phyloP scores from a whole-genome alignment of 2,888 invertebrate species.

The Drosophila fungiperda region DNA sequence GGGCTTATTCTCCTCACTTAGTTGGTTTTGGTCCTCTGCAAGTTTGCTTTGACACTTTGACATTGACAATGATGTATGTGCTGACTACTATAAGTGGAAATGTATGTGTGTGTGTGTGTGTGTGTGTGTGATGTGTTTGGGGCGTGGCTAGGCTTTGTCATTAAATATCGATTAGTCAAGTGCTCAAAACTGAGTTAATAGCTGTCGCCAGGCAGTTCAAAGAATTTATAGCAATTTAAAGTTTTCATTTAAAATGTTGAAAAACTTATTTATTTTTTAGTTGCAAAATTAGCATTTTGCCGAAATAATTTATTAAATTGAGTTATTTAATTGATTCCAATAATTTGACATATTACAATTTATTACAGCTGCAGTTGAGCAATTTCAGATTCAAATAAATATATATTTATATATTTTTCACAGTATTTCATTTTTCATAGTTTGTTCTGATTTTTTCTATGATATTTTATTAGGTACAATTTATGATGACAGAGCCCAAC shows the following conservation, averaged over 20 bases:
- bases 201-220: slow-evolving; percentile 13
- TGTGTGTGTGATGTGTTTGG: slow-evolving; percentile 28
- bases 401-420: background rate
- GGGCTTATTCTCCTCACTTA: slow-evolving; percentile 65
- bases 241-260: background rate
- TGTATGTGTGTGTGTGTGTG: slow-evolving; percentile 21
- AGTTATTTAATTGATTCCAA: slow-evolving; percentile 15
- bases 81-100: slow-evolving; percentile 38
- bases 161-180: slow-evolving; percentile 76
- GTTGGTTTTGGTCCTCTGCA: slow-evolving; percentile 54
- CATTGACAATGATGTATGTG: slow-evolving; percentile 83
- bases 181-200: slow-evolving; percentile 52
- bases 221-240: slow-evolving; percentile 5
- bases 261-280: background rate
- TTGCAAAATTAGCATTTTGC: background rate
- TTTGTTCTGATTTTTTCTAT: background rate
- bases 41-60: slow-evolving; percentile 82
- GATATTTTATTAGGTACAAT: slow-evolving; percentile 61
- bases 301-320: background rate
- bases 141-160: slow-evolving; percentile 62
- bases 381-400: slow-evolving; percentile 18
- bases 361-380: background rate
- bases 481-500: slow-evolving; percentile 53
- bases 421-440: slow-evolving; percentile 2
- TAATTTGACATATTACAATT: slow-evolving; percentile 32